Base-by-base conservation (phyloP, 2,797 vertebrate genomes). In the Pseudopleuronectes americanus region DNA sequence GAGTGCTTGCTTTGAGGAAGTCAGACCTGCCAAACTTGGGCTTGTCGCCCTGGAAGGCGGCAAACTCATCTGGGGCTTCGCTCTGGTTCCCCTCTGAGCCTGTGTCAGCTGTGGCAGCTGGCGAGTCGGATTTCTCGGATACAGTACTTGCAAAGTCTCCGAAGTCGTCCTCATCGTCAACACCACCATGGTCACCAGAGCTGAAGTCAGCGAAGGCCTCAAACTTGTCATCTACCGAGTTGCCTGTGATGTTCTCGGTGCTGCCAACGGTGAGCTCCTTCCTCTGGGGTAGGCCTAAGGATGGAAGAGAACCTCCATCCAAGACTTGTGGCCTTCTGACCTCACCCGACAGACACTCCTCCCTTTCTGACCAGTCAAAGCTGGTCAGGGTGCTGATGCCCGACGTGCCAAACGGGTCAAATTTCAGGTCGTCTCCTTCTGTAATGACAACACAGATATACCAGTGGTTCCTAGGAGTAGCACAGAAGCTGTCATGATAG, bases 11-110 rank as follows among this genome's bases (percentile, higher is more conserved):
- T 92, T 99, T 94, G 57, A 99, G 92, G 88, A 99, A 99, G 93
- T 99, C 98, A 53, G 97, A 99, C 90, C 97, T 99, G 90, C 96
- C 98, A 89, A 99, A 99, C 89, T 99, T 99, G 0, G 96, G 96
- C 76, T 98, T 99, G 84, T 99, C 97, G 0, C 95, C 96, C 48
- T 98, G 97, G 88, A 98, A 98, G 76, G 97, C 94, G 7, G 96
- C 96, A 1, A 98, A 98, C 77, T 99, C 97, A 31, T 98, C 96
- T 0, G 83, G 47, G 14, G 86, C 89, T 74, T 97, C 96, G 0
- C 90, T 91, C 41, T 76, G 93, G 79, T 82, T 82, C 31, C 77
- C 86, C 67, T 94, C 93, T 0, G 74, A 79, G 59, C 79, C 72
- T 0, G 21, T 51, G 19, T 93, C 91, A 0, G 56, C 59, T 0